Conservation (phyloP, 2,888 invertebrate genomes). For the Boloria selene region DNA sequence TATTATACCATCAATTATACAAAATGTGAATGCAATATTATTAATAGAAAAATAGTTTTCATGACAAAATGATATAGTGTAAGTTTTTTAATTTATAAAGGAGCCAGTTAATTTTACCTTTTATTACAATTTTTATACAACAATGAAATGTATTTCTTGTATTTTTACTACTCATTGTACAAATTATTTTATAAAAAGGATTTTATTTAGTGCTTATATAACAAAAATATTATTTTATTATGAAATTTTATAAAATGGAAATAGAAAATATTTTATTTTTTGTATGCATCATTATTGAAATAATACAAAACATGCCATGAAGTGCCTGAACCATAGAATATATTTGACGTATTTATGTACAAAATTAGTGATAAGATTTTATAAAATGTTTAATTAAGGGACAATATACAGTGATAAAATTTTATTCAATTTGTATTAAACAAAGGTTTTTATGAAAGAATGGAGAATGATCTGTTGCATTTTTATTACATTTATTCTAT, state of each 20-base stretch:
- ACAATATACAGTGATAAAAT: not conserved
- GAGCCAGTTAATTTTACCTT: conserved; percentile 13
- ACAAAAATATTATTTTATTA: not conserved
- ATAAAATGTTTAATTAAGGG: not conserved
- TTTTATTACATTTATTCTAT: too few relatives aligned
- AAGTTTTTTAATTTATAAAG: conserved; percentile 6
- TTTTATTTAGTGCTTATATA: not conserved
- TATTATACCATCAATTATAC: not conserved
- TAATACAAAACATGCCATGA: conserved; percentile 56
- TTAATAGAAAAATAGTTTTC: conserved; percentile 8
- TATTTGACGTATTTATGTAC: conserved; percentile 23
- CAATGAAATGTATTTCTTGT: conserved; percentile 6
- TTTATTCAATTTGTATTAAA: not conserved
- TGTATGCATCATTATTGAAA: conserved; percentile 16
- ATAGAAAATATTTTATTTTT: not conserved
- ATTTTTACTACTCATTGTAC: conserved; percentile 1
- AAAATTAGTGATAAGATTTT: conserved; percentile 22
- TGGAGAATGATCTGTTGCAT: too few relatives aligned
- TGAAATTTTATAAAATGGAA: not conserved
- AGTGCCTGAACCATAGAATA: conserved; percentile 57
- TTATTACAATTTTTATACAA: not conserved
- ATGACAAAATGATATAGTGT: conserved; percentile 15
- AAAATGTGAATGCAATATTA: conserved; percentile 8
- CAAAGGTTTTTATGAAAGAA: not conserved
- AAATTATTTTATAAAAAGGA: conserved; percentile 7